Percentiles rank a stretch among this genome's conserved stretches.
Evolutionary conservation across 2,113 vertebrate genomes (phyloP).

Genomic region (Oreotragus oreotragus): DNA sequence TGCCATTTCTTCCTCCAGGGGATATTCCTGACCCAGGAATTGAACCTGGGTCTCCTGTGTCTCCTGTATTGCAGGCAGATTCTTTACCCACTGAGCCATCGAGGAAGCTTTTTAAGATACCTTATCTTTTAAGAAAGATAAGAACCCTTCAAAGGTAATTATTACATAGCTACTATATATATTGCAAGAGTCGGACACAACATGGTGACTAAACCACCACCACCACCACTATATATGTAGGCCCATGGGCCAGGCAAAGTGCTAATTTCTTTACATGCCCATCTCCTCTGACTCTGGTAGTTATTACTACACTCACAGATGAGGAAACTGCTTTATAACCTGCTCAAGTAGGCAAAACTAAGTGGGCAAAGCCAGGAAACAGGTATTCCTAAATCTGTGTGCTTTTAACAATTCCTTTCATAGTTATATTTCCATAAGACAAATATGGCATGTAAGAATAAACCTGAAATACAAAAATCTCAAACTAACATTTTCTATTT

Average conservation of each 20-base stretch:
- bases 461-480: slow-evolving; percentile 3
- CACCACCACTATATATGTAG: not conserved
- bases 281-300: not conserved
- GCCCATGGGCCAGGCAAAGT: not conserved
- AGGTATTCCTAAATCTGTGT: not conserved
- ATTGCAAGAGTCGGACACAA: not conserved
- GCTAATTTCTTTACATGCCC: not conserved
- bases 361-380: not conserved
- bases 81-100: not conserved
- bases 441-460: not conserved
- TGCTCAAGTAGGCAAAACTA: not conserved
- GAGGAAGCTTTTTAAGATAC: not conserved
- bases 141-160: not conserved
- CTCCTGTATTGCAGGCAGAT: not conserved
- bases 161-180: not conserved
- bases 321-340: not conserved
- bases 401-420: not conserved
- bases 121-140: not conserved
- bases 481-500: not conserved
- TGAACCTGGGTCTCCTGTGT: not conserved
- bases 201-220: not conserved
- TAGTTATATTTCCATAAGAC: not conserved
- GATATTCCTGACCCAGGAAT: not conserved
- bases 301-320: not conserved
- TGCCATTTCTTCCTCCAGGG: not conserved